phyloP scores from a whole-genome alignment of 2,888 invertebrate species.

The Agriotes lineatus region DNA sequence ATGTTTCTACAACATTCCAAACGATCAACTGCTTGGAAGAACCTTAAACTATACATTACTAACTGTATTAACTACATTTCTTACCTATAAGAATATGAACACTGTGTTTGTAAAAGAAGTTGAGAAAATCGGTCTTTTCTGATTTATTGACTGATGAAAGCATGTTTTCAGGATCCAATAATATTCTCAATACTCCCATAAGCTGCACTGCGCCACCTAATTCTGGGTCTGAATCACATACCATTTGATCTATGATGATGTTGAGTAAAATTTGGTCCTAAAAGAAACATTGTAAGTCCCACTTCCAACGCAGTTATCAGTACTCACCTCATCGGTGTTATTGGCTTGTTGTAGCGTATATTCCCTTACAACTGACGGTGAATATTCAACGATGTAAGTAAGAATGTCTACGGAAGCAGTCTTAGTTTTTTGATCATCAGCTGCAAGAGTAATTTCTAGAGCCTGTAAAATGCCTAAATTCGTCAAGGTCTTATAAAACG shows the following conservation, averaged over 20 bases:
- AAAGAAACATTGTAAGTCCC: slow-evolving; percentile 49
- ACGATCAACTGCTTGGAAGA: no score
- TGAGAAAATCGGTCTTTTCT: slow-evolving; percentile 98
- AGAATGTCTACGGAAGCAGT: slow-evolving; percentile 98
- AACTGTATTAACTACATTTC: no score
- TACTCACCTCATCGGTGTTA: slow-evolving; percentile 86
- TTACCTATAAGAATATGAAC: slow-evolving; percentile 94
- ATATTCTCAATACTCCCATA: slow-evolving; percentile 91
- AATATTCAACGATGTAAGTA: slow-evolving; percentile 98
- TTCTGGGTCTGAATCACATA: slow-evolving; percentile 96
- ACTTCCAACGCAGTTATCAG: neutral
- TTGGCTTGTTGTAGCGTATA: slow-evolving; percentile 94
- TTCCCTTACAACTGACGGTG: slow-evolving; percentile 96
- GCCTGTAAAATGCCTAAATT: slow-evolving; percentile 90
- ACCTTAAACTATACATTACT: no score
- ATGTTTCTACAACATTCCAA: no score
- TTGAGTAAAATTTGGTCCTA: slow-evolving; percentile 96
- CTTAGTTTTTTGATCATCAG: slow-evolving; percentile 95
- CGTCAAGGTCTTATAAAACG: slow-evolving; percentile 95
- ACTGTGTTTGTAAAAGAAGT: slow-evolving; percentile 98
- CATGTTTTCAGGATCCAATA: slow-evolving; percentile 99
- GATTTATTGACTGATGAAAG: slow-evolving; percentile 92
- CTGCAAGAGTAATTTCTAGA: slow-evolving; percentile 89
- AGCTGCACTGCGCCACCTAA: slow-evolving; percentile 97
- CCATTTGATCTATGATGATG: slow-evolving; percentile 98